phyloP scores from a whole-genome alignment of 1,140 invertebrate species.

The Drosophila nigromelanica region DNA sequence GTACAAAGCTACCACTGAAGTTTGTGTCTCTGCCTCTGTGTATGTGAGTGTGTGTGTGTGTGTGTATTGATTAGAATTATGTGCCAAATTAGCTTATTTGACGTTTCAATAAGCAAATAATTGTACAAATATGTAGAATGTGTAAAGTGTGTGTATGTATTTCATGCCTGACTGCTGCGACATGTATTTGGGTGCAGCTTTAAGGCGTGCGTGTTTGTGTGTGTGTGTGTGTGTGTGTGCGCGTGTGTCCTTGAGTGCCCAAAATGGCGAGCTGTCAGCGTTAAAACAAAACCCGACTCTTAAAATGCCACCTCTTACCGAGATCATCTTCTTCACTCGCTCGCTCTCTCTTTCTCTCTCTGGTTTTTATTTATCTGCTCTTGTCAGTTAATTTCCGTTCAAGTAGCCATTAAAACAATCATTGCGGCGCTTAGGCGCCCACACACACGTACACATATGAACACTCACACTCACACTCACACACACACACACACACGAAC shows the following conservation, averaged over 20 bases:
- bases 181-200: conserved; percentile 19
- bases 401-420: conserved; percentile 82
- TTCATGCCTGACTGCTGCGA: conserved; percentile 50
- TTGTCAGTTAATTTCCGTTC: conserved; percentile 82
- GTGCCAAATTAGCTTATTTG: conserved; percentile 79
- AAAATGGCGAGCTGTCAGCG: conserved; percentile 45
- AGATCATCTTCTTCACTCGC: not conserved
- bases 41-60: conserved; percentile 9
- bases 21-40: not conserved
- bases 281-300: conserved; percentile 29
- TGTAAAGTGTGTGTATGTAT: conserved; percentile 14
- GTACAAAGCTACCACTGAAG: conserved; percentile 29
- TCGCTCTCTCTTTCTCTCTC: conserved; percentile 7
- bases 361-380: conserved; percentile 73
- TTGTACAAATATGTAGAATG: conserved; percentile 50
- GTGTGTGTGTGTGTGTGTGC: conserved; percentile 9
- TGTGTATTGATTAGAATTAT: conserved; percentile 57
- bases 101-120: conserved; percentile 79
- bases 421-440: conserved; percentile 68
- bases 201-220: conserved; percentile 33
- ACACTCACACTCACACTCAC: conserved; percentile 12
- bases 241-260: conserved; percentile 29
- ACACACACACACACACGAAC: conserved; percentile 6
- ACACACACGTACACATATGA: conserved; percentile 26
- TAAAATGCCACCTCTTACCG: conserved; percentile 8